These are phyloP conservation scores for Phyllopteryx taeniolatus DNA, from an alignment of 2,113 vertebrate species.

Conservation along the genomic window DNA sequence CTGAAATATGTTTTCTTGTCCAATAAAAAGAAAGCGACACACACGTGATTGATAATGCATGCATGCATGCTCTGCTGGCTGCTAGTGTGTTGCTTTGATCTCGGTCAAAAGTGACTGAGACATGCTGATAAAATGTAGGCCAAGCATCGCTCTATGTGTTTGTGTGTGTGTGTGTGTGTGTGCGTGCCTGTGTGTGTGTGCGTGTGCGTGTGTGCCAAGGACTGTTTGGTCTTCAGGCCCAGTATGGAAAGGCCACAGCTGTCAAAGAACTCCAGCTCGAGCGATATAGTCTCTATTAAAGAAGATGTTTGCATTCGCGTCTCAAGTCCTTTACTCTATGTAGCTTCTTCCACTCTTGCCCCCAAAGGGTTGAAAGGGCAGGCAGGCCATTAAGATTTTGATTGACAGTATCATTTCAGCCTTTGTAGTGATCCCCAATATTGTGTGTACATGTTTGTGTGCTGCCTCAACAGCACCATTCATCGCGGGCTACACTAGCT, in stretches of 20 bases:
- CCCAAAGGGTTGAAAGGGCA: not conserved
- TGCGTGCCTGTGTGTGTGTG: too few species aligned
- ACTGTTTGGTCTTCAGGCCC: constrained; percentile 1
- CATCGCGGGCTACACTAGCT: not conserved
- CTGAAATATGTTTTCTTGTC: constrained; percentile 34
- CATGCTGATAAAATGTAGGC: constrained; percentile 61
- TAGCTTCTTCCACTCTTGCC: not conserved
- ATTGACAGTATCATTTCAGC: not conserved
- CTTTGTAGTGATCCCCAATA: not conserved
- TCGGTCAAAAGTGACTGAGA: constrained; percentile 52
- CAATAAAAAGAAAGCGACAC: constrained; percentile 59
- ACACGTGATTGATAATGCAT: constrained; percentile 66
- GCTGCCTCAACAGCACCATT: not conserved
- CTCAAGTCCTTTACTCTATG: not conserved
- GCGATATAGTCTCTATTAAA: not conserved
- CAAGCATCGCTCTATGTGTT: constrained; percentile 18
- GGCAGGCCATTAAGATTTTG: not conserved
- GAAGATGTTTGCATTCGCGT: constrained; percentile 3
- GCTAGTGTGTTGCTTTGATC: constrained; percentile 56
- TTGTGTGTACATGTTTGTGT: not conserved
- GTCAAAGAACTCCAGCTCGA: constrained; percentile 1
- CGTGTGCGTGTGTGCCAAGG: not conserved
- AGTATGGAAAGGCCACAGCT: constrained; percentile 3
- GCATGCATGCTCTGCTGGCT: constrained; percentile 40
- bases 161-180: too few species aligned